Evolutionary conservation across 2,888 invertebrate species (phyloP), one percentile per base, ranked within the genome.

Genomic region (Biston stratarius): DNA sequence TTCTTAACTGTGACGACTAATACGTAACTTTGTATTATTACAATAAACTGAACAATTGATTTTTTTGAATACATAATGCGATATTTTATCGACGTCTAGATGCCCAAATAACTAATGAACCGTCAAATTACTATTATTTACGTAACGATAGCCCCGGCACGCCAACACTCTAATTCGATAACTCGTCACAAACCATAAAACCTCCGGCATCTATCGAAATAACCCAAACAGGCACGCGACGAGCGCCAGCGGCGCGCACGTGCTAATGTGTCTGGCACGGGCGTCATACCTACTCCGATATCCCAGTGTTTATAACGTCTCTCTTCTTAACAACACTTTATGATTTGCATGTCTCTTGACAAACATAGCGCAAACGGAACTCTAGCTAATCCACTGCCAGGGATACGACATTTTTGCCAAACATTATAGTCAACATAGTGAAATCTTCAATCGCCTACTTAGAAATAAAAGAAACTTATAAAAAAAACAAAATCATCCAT

Each of bases 191-290:
- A 56, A 36, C 42, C 55, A 42, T 12, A n/a, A 56, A 44, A 6
- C n/a, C 8, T 15, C n/a, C 15, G 42, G 24, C 12, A 40, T 42
- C 10, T 12, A 40, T 42, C 5, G 8, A 11, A 15, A 42, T 53
- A 53, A 15, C 40, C 40, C 14, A 55, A 55, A 55, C 33, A 56
- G 55, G 11, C 42, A 56, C 55, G 56, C 11, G 12, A 56, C 42
- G 33, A 10, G 12, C 15, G 40, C 14, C 33, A n/a, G 12, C 44
- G 52, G 42, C 56, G 44, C 56, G 12, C 42, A 38, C 6, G 0
- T 38, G 44, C 33, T 33, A 44, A 56, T 56, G 7, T 11, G 24
- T 24, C 40, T 24, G 40, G 55, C 40, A 6, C n/a, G 14, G 10
- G n/a, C n/a, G 15, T n/a, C 47, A 40, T 0, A 38, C 52, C 36